Evolutionary conservation across 2,797 vertebrate species (phyloP), one percentile per base, ranked within the genome.

Genomic region (Paguma larvata): DNA sequence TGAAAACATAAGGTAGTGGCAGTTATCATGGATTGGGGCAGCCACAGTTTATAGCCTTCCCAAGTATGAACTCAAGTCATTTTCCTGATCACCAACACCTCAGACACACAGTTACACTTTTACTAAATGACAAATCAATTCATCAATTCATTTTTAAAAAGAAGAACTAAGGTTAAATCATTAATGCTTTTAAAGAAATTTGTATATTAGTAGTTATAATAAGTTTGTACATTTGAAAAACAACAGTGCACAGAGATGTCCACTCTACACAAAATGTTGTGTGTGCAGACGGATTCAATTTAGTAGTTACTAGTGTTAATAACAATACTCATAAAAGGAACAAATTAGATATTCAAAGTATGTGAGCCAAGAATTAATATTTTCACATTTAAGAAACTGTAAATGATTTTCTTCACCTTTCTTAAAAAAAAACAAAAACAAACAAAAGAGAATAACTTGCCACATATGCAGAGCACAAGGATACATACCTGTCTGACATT

Each of bases 401-500:
- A 46, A 77, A 89, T 70, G 77, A 89, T 25, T 94, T 85, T 88
- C 48, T 90, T 94, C 96, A 73, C 67, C 67, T 91, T 93, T 87
- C 41, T 63, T 82, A 73, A 95, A 85, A 86, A 85, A 86, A 91
- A 53, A 38, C 4, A 27, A 51, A 78, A 79, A 34, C 5, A 51
- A 75, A 59, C 56, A 44, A 51, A 48, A 56, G 11, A 73, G 38
- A 86, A 16, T 68, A 70, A 85, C 41, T 91, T 89, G 89, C 72
- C 80, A 78, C 30, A 53, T 9, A n/a, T 75, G 19, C 23, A 90
- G 79, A 89, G 51, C 67, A 88, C 56, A 85, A 65, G 65, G 68
- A 78, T 46, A 98, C 98, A 1, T 98, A 99, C 99, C 99, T 95
- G 99, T 99, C 98, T 99, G 99, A 78, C 99, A 99, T 95, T 99